A percentile compares a stretch with the other conserved stretches of the same genome.
Conservation (phyloP, 1,140 invertebrate genomes). For the Dolichoris vasculosae region DNA sequence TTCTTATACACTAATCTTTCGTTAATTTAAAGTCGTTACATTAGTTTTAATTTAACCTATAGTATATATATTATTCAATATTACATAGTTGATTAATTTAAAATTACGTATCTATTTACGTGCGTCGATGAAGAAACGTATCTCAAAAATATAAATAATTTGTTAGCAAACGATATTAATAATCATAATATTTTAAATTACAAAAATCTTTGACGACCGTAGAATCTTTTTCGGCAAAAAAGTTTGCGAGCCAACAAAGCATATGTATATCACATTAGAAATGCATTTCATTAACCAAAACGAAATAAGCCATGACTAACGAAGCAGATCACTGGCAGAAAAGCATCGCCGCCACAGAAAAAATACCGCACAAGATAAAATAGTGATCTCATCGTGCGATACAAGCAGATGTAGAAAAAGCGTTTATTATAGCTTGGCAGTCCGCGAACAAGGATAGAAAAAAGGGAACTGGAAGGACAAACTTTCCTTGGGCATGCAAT, state of each 20-base stretch:
- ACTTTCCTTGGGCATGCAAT: constrained; percentile 55
- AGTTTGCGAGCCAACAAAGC: background rate
- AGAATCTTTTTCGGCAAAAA: too few relatives aligned
- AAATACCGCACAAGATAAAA: constrained; percentile 17
- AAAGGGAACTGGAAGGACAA: constrained; percentile 9
- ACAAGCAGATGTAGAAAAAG: constrained; percentile 45
- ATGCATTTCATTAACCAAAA: background rate
- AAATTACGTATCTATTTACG: too few relatives aligned
- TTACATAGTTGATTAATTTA: too few relatives aligned
- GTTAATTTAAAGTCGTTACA: too few relatives aligned
- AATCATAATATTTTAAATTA: too few relatives aligned
- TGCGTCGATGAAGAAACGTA: too few relatives aligned
- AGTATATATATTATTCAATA: too few relatives aligned
- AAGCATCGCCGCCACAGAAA: background rate
- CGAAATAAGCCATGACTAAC: background rate
- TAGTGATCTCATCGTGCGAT: constrained; percentile 37
- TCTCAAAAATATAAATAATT: too few relatives aligned
- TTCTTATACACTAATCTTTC: too few relatives aligned
- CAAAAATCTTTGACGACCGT: too few relatives aligned
- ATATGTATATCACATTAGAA: background rate
- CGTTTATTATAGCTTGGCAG: constrained; percentile 1
- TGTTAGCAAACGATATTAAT: too few relatives aligned
- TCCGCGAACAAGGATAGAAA: background rate
- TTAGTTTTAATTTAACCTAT: too few relatives aligned
- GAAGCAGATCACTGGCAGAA: background rate